Conservation (phyloP, 2,797 vertebrate species). For the Bufotes viridis region DNA sequence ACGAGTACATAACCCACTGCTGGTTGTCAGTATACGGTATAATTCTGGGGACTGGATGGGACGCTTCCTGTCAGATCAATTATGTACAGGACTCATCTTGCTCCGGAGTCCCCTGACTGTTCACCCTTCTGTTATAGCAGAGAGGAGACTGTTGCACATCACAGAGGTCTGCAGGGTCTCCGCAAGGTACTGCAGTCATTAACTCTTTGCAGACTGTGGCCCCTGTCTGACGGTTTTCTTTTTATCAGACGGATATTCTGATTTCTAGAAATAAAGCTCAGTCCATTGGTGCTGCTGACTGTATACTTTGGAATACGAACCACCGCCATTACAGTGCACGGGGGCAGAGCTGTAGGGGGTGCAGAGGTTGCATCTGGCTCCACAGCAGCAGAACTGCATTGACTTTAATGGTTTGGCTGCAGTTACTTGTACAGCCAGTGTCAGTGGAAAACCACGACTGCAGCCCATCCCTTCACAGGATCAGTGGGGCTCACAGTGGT, state of each 20-base stretch:
- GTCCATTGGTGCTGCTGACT: too few relatives aligned
- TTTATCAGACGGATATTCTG: background rate
- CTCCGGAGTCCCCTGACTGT: constrained; percentile 71
- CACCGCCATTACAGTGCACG: too few relatives aligned
- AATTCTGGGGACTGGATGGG: constrained; percentile 68
- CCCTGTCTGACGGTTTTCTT: background rate
- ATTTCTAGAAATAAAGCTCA: background rate
- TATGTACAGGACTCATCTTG: constrained; percentile 75
- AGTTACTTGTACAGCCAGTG: too few relatives aligned
- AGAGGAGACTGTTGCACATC: constrained; percentile 70
- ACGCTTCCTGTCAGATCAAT: constrained; percentile 77
- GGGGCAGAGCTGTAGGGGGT: too few relatives aligned
- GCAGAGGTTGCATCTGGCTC: background rate
- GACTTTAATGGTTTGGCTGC: too few relatives aligned
- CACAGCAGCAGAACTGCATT: too few relatives aligned
- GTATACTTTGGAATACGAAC: too few relatives aligned
- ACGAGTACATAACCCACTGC: too few relatives aligned
- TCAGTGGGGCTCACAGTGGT: background rate
- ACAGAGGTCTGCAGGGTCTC: constrained; percentile 66
- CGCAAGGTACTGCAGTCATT: constrained; percentile 59
- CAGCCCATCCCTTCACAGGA: background rate
- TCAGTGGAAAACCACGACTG: too few relatives aligned
- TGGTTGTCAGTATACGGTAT: constrained; percentile 39
- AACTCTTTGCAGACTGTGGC: constrained; percentile 67
- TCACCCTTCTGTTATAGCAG: constrained; percentile 73